Conservation (phyloP, 2,113 vertebrate genomes). For the Jacana jacana region DNA sequence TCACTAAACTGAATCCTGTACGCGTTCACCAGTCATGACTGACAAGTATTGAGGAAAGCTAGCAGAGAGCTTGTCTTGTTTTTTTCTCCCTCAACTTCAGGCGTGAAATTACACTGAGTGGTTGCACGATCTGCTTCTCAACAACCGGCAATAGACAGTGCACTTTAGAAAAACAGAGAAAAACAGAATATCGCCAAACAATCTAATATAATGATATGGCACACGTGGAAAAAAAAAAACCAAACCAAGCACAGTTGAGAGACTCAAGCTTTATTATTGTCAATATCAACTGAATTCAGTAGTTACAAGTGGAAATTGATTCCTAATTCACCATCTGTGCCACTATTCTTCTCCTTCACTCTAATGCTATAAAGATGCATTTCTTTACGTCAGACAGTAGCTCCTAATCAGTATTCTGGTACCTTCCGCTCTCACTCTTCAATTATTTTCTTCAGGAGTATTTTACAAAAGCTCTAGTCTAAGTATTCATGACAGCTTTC, state of each 20-base stretch:
- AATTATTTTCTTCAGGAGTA: background rate
- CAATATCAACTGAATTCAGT: conserved; percentile 36
- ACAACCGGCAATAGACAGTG: background rate
- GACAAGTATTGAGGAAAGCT: background rate
- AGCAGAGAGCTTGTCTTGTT: background rate
- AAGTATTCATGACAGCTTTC: background rate
- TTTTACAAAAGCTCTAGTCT: background rate
- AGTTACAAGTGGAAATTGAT: conserved; percentile 48
- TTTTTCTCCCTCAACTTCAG: background rate
- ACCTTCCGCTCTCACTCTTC: background rate
- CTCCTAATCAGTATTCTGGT: background rate
- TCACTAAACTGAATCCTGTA: background rate
- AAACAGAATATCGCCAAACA: background rate
- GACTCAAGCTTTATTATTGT: conserved; percentile 4
- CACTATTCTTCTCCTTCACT: background rate
- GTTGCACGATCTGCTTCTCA: background rate
- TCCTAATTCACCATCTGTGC: conserved; percentile 51
- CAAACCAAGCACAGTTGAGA: background rate
- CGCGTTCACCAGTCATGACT: background rate
- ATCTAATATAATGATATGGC: background rate
- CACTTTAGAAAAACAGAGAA: background rate
- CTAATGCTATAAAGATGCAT: background rate
- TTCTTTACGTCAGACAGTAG: background rate
- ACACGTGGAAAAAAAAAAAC: background rate
- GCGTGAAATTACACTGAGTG: background rate